phyloP scores from a whole-genome alignment of 2,113 vertebrate genomes.

The Cephalophus harveyi region DNA sequence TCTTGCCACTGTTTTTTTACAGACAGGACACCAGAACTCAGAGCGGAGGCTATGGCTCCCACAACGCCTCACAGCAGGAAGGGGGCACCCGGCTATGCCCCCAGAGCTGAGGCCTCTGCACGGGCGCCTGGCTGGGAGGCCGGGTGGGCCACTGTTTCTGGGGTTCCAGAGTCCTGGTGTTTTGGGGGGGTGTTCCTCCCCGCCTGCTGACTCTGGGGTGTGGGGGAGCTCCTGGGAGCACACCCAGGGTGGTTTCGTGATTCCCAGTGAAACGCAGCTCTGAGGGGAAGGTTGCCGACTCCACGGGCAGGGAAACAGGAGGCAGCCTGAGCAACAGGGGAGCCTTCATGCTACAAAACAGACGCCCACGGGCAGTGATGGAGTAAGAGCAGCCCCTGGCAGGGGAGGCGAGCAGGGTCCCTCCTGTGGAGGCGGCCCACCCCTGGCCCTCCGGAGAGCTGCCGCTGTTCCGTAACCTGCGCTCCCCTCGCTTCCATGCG shows the following conservation, averaged over 20 bases:
- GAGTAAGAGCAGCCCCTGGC: accelerated
- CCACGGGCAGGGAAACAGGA: not conserved
- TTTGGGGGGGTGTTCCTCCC: not conserved
- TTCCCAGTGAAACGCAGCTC: not conserved
- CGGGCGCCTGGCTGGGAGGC: not conserved
- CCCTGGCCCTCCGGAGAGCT: not conserved
- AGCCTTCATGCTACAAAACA: not conserved
- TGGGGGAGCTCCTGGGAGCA: accelerated
- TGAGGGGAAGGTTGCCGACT: not conserved
- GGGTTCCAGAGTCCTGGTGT: not conserved
- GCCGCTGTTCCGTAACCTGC: accelerated
- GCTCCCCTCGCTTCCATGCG: accelerated
- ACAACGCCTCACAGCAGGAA: no score
- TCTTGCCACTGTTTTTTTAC: not conserved
- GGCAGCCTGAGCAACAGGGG: not conserved
- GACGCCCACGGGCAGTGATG: accelerated
- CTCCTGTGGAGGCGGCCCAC: accelerated
- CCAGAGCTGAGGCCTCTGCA: not conserved
- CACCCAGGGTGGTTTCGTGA: not conserved
- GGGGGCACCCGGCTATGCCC: accelerated
- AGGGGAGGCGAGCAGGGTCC: not conserved
- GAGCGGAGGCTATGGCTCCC: accelerated
- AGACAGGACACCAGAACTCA: not conserved
- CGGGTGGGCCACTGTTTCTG: accelerated
- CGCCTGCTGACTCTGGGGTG: not conserved